These are phyloP conservation scores for Tetraodon nigroviridis DNA, from an alignment of 2,113 vertebrate species.

Conservation along the genomic window DNA sequence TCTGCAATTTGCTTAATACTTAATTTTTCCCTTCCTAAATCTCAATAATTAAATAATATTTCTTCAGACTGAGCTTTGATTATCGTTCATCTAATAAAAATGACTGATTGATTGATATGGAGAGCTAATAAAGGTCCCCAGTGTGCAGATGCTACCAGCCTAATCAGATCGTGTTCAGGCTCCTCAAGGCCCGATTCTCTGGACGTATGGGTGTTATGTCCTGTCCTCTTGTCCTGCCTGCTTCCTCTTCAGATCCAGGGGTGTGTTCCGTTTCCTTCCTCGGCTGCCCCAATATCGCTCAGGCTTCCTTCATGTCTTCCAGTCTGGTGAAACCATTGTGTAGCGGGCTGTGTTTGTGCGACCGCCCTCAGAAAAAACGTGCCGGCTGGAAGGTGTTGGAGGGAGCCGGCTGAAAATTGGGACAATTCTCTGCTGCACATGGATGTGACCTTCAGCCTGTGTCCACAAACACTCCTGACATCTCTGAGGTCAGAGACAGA, in stretches of 20 bases:
- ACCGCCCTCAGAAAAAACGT: too few species aligned
- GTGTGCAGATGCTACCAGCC: background rate
- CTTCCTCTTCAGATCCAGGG: constrained; percentile 68
- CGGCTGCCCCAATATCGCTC: constrained; percentile 47
- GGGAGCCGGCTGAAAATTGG: too few species aligned
- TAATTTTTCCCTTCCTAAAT: too few species aligned
- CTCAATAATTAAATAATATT: too few species aligned
- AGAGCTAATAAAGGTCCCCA: background rate
- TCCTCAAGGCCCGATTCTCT: constrained; percentile 14
- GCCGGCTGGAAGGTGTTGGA: too few species aligned
- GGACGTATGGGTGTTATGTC: constrained; percentile 24
- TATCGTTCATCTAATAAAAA: too few species aligned
- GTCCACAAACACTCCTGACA: constrained; percentile 15
- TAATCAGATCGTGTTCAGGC: constrained; percentile 10
- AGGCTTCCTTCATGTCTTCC: constrained; percentile 62
- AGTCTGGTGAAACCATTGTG: constrained; percentile 24
- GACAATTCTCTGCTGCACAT: constrained; percentile 19
- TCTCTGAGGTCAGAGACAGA: constrained; percentile 57
- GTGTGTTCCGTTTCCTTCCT: constrained; percentile 69
- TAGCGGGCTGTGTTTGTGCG: constrained; percentile 7
- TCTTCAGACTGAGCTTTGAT: too few species aligned
- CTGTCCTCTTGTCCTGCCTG: constrained; percentile 58
- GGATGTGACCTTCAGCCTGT: constrained; percentile 17
- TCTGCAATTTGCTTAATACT: too few species aligned
- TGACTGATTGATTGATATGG: background rate